Evolutionary conservation across 2,113 vertebrate genomes (phyloP).

Genomic region (Cyphotilapia sp.): DNA sequence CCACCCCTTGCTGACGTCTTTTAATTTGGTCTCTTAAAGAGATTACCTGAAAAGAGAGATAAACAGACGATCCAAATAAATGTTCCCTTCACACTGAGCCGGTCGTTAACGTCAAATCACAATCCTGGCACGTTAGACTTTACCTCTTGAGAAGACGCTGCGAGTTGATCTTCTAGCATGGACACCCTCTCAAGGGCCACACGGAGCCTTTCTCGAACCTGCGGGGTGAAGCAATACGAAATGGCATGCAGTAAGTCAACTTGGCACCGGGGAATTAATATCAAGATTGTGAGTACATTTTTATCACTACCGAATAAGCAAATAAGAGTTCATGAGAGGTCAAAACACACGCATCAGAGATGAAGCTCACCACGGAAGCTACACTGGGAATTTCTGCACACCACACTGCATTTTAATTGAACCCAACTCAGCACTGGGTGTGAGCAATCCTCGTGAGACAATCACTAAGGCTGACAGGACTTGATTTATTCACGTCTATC

Average conservation of each 20-base stretch:
- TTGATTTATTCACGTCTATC: neutral
- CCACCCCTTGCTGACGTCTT: constrained; percentile 76
- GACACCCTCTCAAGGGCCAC: constrained; percentile 89
- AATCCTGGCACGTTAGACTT: neutral
- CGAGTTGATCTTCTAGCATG: constrained; percentile 85
- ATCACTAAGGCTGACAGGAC: neutral
- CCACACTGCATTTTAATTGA: neutral
- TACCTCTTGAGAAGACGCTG: constrained; percentile 86
- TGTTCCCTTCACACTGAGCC: neutral
- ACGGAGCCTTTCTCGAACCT: constrained; percentile 89
- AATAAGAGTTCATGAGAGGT: neutral
- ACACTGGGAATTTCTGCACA: neutral
- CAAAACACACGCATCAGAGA: neutral
- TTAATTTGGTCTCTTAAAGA: constrained; percentile 80
- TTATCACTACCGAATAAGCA: neutral
- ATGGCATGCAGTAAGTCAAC: neutral
- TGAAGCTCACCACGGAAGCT: neutral
- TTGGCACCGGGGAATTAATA: neutral
- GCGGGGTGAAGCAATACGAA: neutral
- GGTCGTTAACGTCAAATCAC: neutral
- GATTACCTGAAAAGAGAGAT: constrained; percentile 63
- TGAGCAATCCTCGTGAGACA: neutral
- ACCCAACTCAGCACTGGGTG: neutral
- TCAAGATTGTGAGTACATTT: neutral
- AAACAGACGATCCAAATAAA: neutral